Base-by-base conservation (phyloP, 92 coral and sea anemone genomes). In the Porites cylindrica region DNA sequence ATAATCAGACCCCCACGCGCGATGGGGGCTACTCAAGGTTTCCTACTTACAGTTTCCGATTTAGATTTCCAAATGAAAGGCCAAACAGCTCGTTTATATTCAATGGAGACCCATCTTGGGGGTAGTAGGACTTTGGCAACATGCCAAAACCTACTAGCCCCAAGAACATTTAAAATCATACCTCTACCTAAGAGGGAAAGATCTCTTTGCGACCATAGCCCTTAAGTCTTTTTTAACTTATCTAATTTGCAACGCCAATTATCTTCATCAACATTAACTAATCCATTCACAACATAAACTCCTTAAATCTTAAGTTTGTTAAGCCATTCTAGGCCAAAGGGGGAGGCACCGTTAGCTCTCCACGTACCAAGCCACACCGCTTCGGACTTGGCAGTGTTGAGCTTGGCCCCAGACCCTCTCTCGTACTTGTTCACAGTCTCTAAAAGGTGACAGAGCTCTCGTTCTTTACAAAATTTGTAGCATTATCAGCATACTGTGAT, bases 401-500 rank as follows among this genome's bases (percentile, higher is more conserved):
- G 59, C 20, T 78, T 23, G 17, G 82, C 82, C 1, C 82, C 82
- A 21, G 70, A 58, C 8, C 70, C 82, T 0, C 10, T 0, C 23
- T 78, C 72, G 17, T 78, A 78, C 4, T 5, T 24, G 1, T 18
- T 4, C 1, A 86, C 85, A 60, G 29, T 32, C 10, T 78, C 2
- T 3, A 78, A 38, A 38, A 78, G 56, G 20, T 10, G 10, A 17
- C 20, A 43, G 5, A 78, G 56, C 2, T 85, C 66, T 2, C 50
- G 7, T 19, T 86, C 78, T 78, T 78, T n/a, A 86, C 14, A 2
- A 81, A 65, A 23, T 65, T 6, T 1, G 85, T 86, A 0, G 84
- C 53, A 24, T 86, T 85, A 56, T 86, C 85, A 13, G 90, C 90
- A 26, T 78, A 78, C 1, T 69, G 85, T 24, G 59, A 26, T 26